Conservation (phyloP, 2,113 vertebrate species). For the Vireo altiloquus region DNA sequence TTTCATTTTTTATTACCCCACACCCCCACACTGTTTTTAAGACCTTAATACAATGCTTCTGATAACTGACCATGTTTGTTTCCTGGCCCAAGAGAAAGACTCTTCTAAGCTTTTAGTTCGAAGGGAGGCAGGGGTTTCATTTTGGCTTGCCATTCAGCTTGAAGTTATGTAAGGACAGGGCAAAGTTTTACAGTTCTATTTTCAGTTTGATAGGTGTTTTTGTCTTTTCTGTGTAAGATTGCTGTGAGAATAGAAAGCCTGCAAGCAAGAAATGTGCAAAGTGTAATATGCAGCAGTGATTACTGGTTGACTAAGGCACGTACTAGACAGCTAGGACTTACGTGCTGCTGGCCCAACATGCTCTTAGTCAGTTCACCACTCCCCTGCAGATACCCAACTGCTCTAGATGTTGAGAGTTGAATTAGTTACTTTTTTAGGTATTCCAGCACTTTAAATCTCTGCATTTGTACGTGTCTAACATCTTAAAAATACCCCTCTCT, state of each 20-base stretch:
- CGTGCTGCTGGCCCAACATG: not conserved
- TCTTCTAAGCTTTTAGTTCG: not conserved
- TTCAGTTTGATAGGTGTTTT: not conserved
- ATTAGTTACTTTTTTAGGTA: not conserved
- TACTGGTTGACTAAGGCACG: not conserved
- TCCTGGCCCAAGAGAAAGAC: not conserved
- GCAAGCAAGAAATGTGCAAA: not conserved
- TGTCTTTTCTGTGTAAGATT: not conserved
- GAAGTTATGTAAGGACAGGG: fast-evolving
- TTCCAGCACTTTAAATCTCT: not conserved
- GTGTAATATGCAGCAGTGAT: not conserved
- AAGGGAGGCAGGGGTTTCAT: not conserved
- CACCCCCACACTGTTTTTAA: not conserved
- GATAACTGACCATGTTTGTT: not conserved
- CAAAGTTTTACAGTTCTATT: not conserved
- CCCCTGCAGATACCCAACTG: not conserved
- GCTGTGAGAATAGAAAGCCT: not conserved
- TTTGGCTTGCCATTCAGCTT: not conserved
- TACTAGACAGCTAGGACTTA: not conserved
- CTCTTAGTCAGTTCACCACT: not conserved
- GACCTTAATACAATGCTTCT: not conserved
- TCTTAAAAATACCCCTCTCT: not conserved
- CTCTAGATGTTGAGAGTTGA: not conserved
- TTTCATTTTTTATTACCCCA: not conserved
- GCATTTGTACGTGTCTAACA: not conserved